Percentiles rank a stretch among this genome's conserved stretches.
These are phyloP conservation scores for Trichogramma pretiosum DNA, from an alignment of 1,140 invertebrate species.

Conservation along the genomic window DNA sequence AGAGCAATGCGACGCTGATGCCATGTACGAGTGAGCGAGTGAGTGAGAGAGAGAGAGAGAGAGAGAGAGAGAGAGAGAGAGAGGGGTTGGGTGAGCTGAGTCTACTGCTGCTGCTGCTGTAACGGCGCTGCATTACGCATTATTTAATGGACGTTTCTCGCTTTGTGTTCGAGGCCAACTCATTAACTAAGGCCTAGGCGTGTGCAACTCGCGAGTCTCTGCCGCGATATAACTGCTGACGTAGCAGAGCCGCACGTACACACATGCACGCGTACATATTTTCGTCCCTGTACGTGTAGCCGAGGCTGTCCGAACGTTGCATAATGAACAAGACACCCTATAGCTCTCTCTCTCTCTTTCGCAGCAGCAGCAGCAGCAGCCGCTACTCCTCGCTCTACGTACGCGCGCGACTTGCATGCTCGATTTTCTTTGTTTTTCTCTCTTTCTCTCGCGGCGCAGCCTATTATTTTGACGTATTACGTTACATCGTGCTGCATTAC, in stretches of 20 bases:
- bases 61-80: neutral
- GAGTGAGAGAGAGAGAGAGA: no score
- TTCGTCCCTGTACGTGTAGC: slow-evolving; percentile 19
- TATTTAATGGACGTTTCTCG: slow-evolving; percentile 42
- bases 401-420: slow-evolving; percentile 4
- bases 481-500: slow-evolving; percentile 38
- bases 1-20: no score
- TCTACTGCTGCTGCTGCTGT: slow-evolving; percentile 3
- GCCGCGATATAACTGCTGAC: no score
- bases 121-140: slow-evolving; percentile 36
- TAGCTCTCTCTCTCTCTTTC: slow-evolving; percentile 15
- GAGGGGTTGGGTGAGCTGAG: neutral
- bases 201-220: no score
- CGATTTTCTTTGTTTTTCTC: slow-evolving; percentile 8
- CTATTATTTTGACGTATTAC: slow-evolving; percentile 39
- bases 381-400: no score
- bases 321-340: slow-evolving; percentile 39
- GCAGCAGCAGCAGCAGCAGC: no score
- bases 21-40: no score
- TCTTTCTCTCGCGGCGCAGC: slow-evolving; percentile 22
- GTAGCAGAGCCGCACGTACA: neutral
- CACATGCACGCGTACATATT: slow-evolving; percentile 35
- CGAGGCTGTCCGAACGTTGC: slow-evolving; percentile 24
- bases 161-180: slow-evolving; percentile 39
- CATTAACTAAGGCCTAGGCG: slow-evolving; percentile 38